A percentile compares a stretch with the other conserved stretches of the same genome.
phyloP scores from a whole-genome alignment of 2,888 invertebrate species.

The Lumbricus terrestris region DNA sequence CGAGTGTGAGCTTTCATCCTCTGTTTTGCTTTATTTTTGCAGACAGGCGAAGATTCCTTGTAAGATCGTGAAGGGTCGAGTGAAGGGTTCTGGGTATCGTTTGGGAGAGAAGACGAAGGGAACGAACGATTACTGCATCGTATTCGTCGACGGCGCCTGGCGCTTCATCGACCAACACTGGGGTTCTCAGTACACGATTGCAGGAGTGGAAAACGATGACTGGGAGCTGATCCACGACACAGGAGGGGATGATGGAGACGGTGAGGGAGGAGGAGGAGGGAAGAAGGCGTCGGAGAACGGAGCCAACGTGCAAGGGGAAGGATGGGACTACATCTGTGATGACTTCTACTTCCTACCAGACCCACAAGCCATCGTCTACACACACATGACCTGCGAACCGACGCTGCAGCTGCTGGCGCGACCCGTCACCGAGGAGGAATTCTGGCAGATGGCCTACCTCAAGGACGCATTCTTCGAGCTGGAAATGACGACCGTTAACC shows the following conservation, averaged over 20 bases:
- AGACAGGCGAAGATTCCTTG: conserved; percentile 40
- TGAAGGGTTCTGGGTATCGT: conserved; percentile 40
- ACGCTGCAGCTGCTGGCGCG: conserved; percentile 43
- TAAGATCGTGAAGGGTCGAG: conserved; percentile 39
- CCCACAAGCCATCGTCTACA: conserved; percentile 43
- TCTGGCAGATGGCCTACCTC: conserved; percentile 30
- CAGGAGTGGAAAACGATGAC: not conserved
- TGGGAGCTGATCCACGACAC: conserved; percentile 30
- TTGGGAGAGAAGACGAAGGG: conserved; percentile 36
- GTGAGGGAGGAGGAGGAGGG: not conserved
- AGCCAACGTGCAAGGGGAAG: not conserved
- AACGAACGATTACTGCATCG: conserved; percentile 43
- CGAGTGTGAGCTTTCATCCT: too few relatives aligned
- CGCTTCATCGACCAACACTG: conserved; percentile 36
- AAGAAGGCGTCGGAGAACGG: not conserved
- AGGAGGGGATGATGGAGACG: conserved; percentile 33
- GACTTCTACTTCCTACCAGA: conserved; percentile 48
- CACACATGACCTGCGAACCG: conserved; percentile 43
- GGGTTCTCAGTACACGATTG: conserved; percentile 32
- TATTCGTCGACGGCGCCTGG: conserved; percentile 42
- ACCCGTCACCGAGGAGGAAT: conserved; percentile 41
- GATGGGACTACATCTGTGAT: conserved; percentile 39
- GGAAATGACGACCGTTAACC: conserved; percentile 14
- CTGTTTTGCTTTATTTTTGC: not conserved
- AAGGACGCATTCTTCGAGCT: conserved; percentile 30